Evolutionary conservation across 2,797 vertebrate species (phyloP).

Genomic region (Yasuhikotakia modesta): DNA sequence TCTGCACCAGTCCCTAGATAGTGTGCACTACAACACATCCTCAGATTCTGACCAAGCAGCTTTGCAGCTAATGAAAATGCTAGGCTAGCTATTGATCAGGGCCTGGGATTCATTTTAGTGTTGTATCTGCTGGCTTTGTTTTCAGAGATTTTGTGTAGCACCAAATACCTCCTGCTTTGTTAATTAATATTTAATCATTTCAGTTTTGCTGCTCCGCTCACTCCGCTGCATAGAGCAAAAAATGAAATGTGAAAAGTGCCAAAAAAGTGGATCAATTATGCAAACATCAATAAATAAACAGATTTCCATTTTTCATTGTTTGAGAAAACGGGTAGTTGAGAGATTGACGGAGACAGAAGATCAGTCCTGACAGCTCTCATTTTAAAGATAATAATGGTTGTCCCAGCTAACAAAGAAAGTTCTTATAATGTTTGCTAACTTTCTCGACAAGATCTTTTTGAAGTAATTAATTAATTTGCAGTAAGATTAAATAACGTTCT

Average conservation of each 20-base stretch:
- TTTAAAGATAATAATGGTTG: neutral
- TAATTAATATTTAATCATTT: neutral
- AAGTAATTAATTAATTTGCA: too few species aligned
- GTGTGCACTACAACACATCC: constrained; percentile 40
- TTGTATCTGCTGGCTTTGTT: neutral
- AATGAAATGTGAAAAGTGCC: too few species aligned
- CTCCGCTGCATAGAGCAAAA: neutral
- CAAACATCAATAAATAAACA: neutral
- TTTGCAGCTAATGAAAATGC: constrained; percentile 39
- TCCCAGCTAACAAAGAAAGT: too few species aligned
- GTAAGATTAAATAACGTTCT: too few species aligned
- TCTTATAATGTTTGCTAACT: neutral
- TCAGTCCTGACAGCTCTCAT: neutral
- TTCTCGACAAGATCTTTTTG: neutral
- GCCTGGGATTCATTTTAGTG: constrained; percentile 7
- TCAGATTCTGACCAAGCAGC: constrained; percentile 27
- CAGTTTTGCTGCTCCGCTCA: neutral
- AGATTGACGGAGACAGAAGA: neutral
- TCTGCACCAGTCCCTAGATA: constrained; percentile 3
- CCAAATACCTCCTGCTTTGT: neutral
- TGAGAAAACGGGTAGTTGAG: neutral
- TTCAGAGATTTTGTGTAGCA: neutral
- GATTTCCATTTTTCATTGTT: neutral
- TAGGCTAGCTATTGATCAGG: constrained; percentile 37
- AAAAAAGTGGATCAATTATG: neutral